Conservation (phyloP, 2,888 invertebrate species). For the Zonitis immaculata region DNA sequence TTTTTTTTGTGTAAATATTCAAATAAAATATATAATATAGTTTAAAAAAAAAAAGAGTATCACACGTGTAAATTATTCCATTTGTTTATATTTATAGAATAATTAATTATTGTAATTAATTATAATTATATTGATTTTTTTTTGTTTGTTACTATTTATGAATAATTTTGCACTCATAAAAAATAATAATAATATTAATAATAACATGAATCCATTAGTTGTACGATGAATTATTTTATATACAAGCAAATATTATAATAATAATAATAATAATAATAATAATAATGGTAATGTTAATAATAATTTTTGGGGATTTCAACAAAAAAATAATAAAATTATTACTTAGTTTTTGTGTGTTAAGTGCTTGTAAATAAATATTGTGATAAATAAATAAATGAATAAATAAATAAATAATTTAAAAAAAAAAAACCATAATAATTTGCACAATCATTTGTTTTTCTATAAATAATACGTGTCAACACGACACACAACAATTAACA, state of each 20-base stretch:
- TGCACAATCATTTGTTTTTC: slow-evolving; percentile 36
- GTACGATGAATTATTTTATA: slow-evolving; percentile 43
- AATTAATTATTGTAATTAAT: slow-evolving; percentile 23
- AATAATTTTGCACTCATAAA: slow-evolving; percentile 28
- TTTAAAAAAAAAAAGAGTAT: slow-evolving; percentile 14
- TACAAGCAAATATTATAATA: slow-evolving; percentile 17
- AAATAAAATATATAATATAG: not conserved
- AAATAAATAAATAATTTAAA: too few relatives aligned
- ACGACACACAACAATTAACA: not conserved
- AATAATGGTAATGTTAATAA: not conserved
- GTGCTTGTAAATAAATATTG: too few relatives aligned
- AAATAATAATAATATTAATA: too few relatives aligned
- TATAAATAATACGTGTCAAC: not conserved
- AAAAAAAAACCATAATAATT: too few relatives aligned
- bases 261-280: not conserved
- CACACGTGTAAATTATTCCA: slow-evolving; percentile 25
- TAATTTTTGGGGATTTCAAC: not conserved
- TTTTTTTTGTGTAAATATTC: slow-evolving; percentile 5
- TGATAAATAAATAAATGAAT: slow-evolving; percentile 44
- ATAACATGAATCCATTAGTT: slow-evolving; percentile 37
- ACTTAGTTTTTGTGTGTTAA: too few relatives aligned
- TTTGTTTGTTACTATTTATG: slow-evolving; percentile 29
- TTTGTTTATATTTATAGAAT: slow-evolving; percentile 28
- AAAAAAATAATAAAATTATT: too few relatives aligned
- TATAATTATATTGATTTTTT: slow-evolving; percentile 23